A percentile compares a stretch with the other conserved stretches of the same genome.
Evolutionary conservation across 2,797 vertebrate species (phyloP).

Genomic region (Natrix natrix): DNA sequence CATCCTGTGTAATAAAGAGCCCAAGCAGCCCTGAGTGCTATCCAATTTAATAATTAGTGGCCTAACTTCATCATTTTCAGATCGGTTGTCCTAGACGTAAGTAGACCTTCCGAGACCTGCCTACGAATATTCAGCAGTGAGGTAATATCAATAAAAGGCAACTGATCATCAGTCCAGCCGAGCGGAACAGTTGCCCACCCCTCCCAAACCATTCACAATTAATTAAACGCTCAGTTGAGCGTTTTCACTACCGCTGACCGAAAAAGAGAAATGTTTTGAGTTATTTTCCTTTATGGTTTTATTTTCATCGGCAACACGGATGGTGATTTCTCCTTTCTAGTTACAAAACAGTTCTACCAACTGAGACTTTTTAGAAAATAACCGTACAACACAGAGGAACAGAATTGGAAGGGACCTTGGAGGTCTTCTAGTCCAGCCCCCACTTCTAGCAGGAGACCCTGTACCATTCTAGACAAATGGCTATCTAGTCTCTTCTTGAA

Average conservation of each 20-base stretch:
- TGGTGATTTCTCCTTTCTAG: background rate
- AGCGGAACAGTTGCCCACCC: background rate
- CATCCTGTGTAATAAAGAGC: slow-evolving; percentile 59
- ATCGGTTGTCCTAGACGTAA: slow-evolving; percentile 45
- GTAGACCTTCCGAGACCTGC: slow-evolving; percentile 46
- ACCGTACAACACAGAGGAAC: background rate
- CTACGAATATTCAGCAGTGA: background rate
- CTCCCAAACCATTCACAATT: background rate
- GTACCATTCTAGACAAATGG: background rate
- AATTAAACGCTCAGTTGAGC: background rate
- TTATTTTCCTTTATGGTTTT: background rate
- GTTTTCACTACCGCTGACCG: background rate
- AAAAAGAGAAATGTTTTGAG: background rate
- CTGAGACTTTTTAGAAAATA: background rate
- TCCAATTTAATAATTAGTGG: slow-evolving; percentile 69
- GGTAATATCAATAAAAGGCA: slow-evolving; percentile 16
- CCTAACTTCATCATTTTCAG: slow-evolving; percentile 68
- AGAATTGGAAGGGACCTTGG: background rate
- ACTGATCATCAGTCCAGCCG: slow-evolving; percentile 15
- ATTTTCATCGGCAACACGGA: background rate
- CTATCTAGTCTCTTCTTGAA: background rate
- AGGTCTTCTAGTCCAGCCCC: background rate
- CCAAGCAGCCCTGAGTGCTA: slow-evolving; percentile 57
- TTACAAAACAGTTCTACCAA: background rate
- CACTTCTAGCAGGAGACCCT: background rate